A percentile compares a stretch with the other conserved stretches of the same genome.
These are phyloP conservation scores for Neoniphon sammara DNA, from an alignment of 2,797 vertebrate species.

Conservation along the genomic window DNA sequence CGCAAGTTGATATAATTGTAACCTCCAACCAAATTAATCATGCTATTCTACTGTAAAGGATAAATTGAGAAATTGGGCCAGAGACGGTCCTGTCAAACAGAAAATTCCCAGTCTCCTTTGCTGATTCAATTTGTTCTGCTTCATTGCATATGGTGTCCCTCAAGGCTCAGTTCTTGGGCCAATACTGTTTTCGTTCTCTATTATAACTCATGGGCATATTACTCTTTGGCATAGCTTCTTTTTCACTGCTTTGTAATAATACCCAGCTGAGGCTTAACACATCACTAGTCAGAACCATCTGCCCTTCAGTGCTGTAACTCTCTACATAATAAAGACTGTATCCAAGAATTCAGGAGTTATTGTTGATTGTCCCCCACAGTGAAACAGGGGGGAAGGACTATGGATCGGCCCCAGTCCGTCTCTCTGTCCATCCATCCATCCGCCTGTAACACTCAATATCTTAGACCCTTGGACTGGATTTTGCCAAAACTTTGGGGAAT, in stretches of 20 bases:
- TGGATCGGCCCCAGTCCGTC: no score
- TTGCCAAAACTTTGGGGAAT: no score
- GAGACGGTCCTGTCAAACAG: conserved; percentile 36
- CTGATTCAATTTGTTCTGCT: conserved; percentile 47
- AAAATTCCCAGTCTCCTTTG: conserved; percentile 36
- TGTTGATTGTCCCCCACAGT: no score
- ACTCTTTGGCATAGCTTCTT: conserved; percentile 26
- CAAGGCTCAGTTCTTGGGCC: conserved; percentile 42
- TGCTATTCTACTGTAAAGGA: conserved; percentile 46
- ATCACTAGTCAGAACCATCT: conserved; percentile 16
- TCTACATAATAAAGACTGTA: background rate
- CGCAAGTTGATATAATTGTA: conserved; percentile 47
- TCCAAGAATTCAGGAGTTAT: background rate
- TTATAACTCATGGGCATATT: conserved; percentile 40
- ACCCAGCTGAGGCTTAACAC: conserved; percentile 22
- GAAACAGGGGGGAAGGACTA: no score
- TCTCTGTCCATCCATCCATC: no score
- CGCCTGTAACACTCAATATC: no score
- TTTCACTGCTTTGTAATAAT: conserved; percentile 36
- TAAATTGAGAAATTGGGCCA: conserved; percentile 36
- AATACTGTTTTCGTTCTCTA: conserved; percentile 41
- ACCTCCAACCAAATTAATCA: conserved; percentile 45
- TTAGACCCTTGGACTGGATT: no score
- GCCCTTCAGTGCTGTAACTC: conserved; percentile 3
- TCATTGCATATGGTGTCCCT: conserved; percentile 40